Base-by-base conservation (phyloP, 2,888 invertebrate genomes). In the Synanthedon vespiformis region DNA sequence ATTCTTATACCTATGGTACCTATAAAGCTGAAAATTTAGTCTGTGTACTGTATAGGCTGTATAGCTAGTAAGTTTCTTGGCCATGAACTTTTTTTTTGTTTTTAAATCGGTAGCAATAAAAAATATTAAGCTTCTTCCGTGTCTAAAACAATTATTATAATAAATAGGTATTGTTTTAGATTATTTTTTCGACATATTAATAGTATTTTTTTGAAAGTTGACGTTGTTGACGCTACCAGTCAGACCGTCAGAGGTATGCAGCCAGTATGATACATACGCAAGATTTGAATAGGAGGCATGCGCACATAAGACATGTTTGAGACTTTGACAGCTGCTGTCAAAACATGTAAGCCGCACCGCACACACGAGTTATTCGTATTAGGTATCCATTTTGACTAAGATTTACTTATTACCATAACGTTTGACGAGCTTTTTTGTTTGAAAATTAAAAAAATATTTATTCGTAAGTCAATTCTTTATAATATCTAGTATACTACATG, bases 241-340 rank as follows among this genome's bases (percentile, higher is more conserved):
- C 34, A 3, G 48, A 48, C 16, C n/a, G n/a, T 18, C 14, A 48
- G 14, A 48, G 44, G 44, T 44, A 12, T 12, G 48, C 22, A 13
- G 48, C 22, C 22, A 16, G 12, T 22, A 48, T 16, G 16, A 48
- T 48, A 48, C 22, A 48, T 48, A 48, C 22, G n/a, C 14, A 44
- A 44, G 44, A 44, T 14, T 13, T 13, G 14, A 48, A 48, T 18
- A 22, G 18, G 5, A 48, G 48, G 48, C 12, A 10, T 48, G 48
- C 48, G 12, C 18, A 48, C 48, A 48, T 16, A 16, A 48, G 22
- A 16, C 22, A 48, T 16, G 22, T 49, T 34, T 34, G 53, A 57
- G 53, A 59, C 61, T 59, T 62, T 78, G 79, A 79, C 79, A 74
- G 68, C 61, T 49, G 62, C 76, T 79, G 79, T 80, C 80, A 78